phyloP scores from a whole-genome alignment of 2,797 vertebrate species.

The Odontamblyopus lacepedii region DNA sequence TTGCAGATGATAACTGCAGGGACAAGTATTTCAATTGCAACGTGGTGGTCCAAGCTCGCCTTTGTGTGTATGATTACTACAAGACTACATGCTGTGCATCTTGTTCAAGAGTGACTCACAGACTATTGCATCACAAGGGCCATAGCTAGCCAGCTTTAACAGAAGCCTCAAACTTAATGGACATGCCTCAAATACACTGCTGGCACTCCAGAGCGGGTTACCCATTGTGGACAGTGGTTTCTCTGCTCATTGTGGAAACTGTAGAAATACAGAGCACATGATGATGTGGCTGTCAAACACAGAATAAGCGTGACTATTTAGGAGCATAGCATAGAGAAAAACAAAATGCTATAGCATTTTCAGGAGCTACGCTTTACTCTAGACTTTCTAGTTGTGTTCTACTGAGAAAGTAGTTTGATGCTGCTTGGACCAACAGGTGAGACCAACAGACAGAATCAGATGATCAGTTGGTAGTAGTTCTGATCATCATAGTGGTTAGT shows the following conservation, averaged over 20 bases:
- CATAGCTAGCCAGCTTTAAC: slow-evolving; percentile 78
- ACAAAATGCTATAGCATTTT: slow-evolving; percentile 14
- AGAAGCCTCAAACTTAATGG: slow-evolving; percentile 20
- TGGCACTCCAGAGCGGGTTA: slow-evolving; percentile 29
- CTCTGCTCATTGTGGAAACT: slow-evolving; percentile 38
- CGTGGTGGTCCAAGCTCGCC: slow-evolving; percentile 94
- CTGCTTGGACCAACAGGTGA: not conserved
- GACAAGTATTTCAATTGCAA: slow-evolving; percentile 97
- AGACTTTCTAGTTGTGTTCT: not conserved
- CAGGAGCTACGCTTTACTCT: not conserved
- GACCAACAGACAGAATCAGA: not conserved
- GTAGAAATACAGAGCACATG: slow-evolving; percentile 29
- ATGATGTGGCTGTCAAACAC: slow-evolving; percentile 25
- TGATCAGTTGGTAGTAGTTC: not conserved
- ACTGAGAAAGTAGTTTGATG: not conserved
- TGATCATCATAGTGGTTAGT: too few species aligned
- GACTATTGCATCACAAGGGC: slow-evolving; percentile 74
- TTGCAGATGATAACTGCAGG: slow-evolving; percentile 90
- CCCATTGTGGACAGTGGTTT: slow-evolving; percentile 37
- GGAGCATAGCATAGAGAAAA: slow-evolving; percentile 22
- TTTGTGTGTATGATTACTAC: slow-evolving; percentile 96
- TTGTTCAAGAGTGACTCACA: slow-evolving; percentile 82
- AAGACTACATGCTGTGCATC: slow-evolving; percentile 91
- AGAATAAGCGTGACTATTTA: slow-evolving; percentile 24
- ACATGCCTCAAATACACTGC: slow-evolving; percentile 26